Base-by-base conservation (phyloP, 2,113 vertebrate genomes). In the Phrynosoma platyrhinos region DNA sequence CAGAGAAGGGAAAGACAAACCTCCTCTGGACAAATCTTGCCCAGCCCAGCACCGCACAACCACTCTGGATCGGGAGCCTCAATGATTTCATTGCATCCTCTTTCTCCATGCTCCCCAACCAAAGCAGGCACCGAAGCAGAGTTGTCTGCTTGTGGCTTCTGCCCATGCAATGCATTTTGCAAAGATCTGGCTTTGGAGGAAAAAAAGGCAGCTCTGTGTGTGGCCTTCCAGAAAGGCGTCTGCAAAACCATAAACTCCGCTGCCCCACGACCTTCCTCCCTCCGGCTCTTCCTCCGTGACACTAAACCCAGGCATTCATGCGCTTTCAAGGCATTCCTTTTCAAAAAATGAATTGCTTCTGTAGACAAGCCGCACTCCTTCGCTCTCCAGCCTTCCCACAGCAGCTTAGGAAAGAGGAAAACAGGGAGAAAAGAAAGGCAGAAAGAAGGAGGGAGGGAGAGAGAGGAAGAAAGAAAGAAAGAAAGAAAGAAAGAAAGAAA, bases 301-400 rank as follows among this genome's bases (percentile, higher is more conserved):
- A 25, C 66, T 27, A 72, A 3, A 20, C 32, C 47, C 79, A 82
- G 40, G 40, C 13, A 12, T 10, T 9, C n/a, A 2, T 21, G 27
- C 62, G 75, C 82, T 5, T 0, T 0, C 2, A 6, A 0, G 0
- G 13, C 69, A 58, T 30, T 32, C 13, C 18, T 66, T 25, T 58
- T 53, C 68, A 55, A 14, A 18, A 14, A 66, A 64, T 8, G 71
- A 68, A 13, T 58, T 16, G 20, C 40, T 53, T 75, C 18, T 64
- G 36, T 86, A 83, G 68, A 89, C 87, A 79, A 27, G 84, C 74
- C 87, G 40, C 25, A 0, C 93, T 86, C 20, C 74, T 76, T 47
- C 7, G 74, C 83, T 0, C 93, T 86, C 20, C 74, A 77, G 88
- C 92, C 88, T 95, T 94, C 93, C 86, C 89, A 87, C 32, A 88